Evolutionary conservation across 2,888 invertebrate genomes (phyloP).

Genomic region (Mellilla xanthometata): DNA sequence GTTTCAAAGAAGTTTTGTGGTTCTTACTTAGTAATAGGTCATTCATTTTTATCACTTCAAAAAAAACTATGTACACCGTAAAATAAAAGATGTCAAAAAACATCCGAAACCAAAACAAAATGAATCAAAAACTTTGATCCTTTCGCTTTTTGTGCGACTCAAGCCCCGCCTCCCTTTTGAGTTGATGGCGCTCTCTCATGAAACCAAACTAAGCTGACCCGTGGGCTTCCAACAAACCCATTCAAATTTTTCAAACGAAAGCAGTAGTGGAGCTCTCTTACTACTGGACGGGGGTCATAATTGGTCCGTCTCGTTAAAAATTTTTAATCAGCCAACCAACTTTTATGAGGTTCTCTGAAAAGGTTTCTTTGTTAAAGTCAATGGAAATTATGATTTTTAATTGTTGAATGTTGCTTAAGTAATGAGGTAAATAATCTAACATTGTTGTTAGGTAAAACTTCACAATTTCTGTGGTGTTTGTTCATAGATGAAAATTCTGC

Average conservation of each 20-base stretch:
- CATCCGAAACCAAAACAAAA: slow-evolving; percentile 34
- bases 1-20: no score
- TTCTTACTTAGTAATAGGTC: no score
- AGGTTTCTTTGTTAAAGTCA: slow-evolving; percentile 60
- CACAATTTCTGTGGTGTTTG: no score
- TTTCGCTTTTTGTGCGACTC: slow-evolving; percentile 51
- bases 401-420: slow-evolving; percentile 36
- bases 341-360: slow-evolving; percentile 67
- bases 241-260: slow-evolving; percentile 15
- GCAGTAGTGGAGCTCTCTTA: slow-evolving; percentile 16
- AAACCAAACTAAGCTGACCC: slow-evolving; percentile 27
- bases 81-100: slow-evolving; percentile 42
- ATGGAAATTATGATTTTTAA: slow-evolving; percentile 57
- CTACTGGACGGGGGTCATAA: slow-evolving; percentile 50
- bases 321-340: slow-evolving; percentile 69
- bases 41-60: no score
- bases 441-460: no score
- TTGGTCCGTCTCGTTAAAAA: slow-evolving; percentile 68
- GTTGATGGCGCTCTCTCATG: slow-evolving; percentile 53
- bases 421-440: slow-evolving; percentile 11
- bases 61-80: no score
- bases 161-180: slow-evolving; percentile 62
- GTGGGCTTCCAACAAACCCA: slow-evolving; percentile 14
- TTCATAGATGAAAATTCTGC: no score
- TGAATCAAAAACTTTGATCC: slow-evolving; percentile 57